A percentile compares a stretch with the other conserved stretches of the same genome.
Conservation (phyloP, 1,140 invertebrate species). For the Subanguina moxae region DNA sequence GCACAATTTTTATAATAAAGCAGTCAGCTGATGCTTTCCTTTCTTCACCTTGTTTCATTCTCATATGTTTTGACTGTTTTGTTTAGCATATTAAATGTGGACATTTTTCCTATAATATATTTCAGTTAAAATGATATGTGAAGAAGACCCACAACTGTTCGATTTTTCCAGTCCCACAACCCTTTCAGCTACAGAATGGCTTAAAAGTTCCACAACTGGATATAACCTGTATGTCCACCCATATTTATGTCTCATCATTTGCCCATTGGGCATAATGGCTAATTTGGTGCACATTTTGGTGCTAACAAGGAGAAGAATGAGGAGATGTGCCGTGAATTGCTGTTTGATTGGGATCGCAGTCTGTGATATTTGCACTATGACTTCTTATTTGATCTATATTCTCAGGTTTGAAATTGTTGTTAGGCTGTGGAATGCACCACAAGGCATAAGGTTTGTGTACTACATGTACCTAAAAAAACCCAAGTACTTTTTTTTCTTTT, state of each 20-base stretch:
- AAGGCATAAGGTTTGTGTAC: not conserved
- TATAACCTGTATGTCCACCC: slow-evolving; percentile 44
- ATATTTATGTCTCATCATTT: slow-evolving; percentile 43
- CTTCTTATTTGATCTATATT: slow-evolving; percentile 47
- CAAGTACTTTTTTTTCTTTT: too few species aligned
- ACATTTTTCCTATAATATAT: too few species aligned
- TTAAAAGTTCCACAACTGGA: slow-evolving; percentile 25
- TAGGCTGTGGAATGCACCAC: slow-evolving; percentile 15
- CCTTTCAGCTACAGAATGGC: slow-evolving; percentile 34
- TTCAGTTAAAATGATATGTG: slow-evolving; percentile 31
- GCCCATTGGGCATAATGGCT: slow-evolving; percentile 47
- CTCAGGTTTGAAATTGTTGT: slow-evolving; percentile 44
- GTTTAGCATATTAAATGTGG: too few species aligned
- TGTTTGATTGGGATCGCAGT: slow-evolving; percentile 47
- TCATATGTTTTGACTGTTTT: too few species aligned
- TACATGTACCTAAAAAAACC: too few species aligned
- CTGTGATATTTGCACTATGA: slow-evolving; percentile 50
- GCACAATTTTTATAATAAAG: too few species aligned
- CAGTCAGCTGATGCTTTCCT: too few species aligned
- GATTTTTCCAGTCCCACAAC: slow-evolving; percentile 32
- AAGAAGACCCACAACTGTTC: slow-evolving; percentile 44
- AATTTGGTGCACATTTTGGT: slow-evolving; percentile 50
- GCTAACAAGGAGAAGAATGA: slow-evolving; percentile 45
- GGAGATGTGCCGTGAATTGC: slow-evolving; percentile 43
- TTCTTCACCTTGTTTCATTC: too few species aligned